Percentiles rank a stretch among this genome's conserved stretches.
Evolutionary conservation across 1,140 invertebrate genomes (phyloP).

Genomic region (Sitobion miscanthi): DNA sequence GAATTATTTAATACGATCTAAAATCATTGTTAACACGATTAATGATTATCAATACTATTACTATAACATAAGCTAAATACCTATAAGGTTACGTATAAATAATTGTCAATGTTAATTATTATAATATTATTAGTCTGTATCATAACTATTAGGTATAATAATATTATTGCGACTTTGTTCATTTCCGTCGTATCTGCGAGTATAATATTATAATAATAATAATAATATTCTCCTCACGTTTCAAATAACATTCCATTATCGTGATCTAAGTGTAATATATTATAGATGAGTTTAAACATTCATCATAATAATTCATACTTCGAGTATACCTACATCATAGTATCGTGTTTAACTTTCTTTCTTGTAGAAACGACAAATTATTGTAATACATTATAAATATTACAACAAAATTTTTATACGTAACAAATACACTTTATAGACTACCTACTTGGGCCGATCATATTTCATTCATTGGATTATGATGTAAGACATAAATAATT

Average conservation of each 20-base stretch:
- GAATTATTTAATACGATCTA: constrained; percentile 59
- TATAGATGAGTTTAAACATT: neutral
- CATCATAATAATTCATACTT: neutral
- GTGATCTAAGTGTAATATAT: neutral
- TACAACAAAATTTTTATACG: neutral
- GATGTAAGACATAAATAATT: too few species aligned
- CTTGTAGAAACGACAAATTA: neutral
- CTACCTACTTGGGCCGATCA: too few species aligned
- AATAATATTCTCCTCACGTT: neutral
- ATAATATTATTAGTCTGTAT: too few species aligned
- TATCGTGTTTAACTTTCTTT: neutral
- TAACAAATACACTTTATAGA: too few species aligned
- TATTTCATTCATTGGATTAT: too few species aligned
- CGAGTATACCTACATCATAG: neutral
- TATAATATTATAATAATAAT: neutral
- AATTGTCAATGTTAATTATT: neutral
- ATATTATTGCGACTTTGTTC: neutral
- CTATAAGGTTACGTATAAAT: neutral
- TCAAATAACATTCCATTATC: neutral
- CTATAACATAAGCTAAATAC: neutral
- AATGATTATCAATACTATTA: neutral
- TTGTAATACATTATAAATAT: neutral
- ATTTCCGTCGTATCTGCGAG: too few species aligned
- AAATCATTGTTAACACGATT: constrained; percentile 39
- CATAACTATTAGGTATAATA: too few species aligned